Base-by-base conservation (phyloP, 2,888 invertebrate species). In the Muschampia staudingeri region DNA sequence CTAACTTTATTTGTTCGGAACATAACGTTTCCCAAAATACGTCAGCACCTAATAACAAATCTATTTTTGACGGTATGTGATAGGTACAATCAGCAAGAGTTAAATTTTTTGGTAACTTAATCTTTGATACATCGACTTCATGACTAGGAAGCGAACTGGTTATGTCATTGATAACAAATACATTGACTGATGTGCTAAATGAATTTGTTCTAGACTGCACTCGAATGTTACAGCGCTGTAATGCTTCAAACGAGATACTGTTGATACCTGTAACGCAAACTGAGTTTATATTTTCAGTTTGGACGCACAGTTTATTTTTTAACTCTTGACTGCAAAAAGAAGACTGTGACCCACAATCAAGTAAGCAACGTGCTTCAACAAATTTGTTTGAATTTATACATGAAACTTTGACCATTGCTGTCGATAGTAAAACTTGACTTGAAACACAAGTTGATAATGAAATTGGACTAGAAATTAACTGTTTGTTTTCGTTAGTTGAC, bases 301-400 rank as follows among this genome's bases (percentile, higher is more conserved):
- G 56, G n/a, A 11, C 19, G 5, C 56, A 56, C 56, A 56, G 56
- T 11, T 56, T 56, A 0, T 78, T 40, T 44, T 52, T 75, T 40
- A 82, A 56, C 65, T 37, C 12, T 52, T 78, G 14, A 82, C 70
- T 70, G 14, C 70, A 52, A 76, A 82, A 82, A 8, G 78, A 78
- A 14, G 82, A 82, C 42, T 82, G 82, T n/a, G 78, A 78, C 11
- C 82, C 82, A 34, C 78, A 72, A n/a, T 78, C 82, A 9, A 82
- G 75, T 19, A 56, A 40, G 25, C 78, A 78, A 34, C 82, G 82
- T n/a, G 82, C 82, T 48, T 76, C 71, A 16, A 52, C 14, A 44
- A 37, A 71, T 25, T 70, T 44, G 52, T 82, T 82, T 14, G 40
- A 75, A 73, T 69, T 37, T n/a, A 34, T 65, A 76, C 71, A 56